These are phyloP conservation scores for Pegea sp. DNA, from an alignment of 23 tunicate species.

Conservation along the genomic window DNA sequence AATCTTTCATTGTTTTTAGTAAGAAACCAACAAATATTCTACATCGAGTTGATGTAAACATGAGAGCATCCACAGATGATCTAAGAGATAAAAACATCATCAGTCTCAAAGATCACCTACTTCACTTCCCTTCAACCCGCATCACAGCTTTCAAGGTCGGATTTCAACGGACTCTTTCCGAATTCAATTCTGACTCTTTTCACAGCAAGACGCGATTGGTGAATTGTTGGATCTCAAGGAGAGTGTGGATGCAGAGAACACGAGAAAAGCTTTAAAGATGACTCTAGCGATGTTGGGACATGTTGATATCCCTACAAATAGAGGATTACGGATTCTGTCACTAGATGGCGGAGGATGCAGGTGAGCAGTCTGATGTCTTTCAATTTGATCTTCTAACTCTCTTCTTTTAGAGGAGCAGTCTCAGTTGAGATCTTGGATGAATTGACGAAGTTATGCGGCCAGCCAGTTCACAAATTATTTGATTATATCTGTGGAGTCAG, in stretches of 20 bases:
- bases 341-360: constrained; percentile 95
- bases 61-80: constrained; percentile 17
- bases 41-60: constrained; percentile 30
- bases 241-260: constrained; percentile 13
- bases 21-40: constrained; percentile 1
- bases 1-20: too few species aligned
- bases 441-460: constrained; percentile 43
- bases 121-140: constrained; percentile 69
- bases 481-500: constrained; percentile 96
- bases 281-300: constrained; percentile 71
- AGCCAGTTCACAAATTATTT: constrained; percentile 60
- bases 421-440: constrained; percentile 52
- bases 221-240: constrained; percentile 31
- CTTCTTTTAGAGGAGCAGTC: constrained; percentile 38
- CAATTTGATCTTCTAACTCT: not conserved
- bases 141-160: constrained; percentile 74
- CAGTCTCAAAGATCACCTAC: constrained; percentile 49
- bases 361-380: constrained; percentile 4
- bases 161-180: too few species aligned
- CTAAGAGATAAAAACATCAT: constrained; percentile 9
- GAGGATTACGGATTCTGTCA: constrained; percentile 42
- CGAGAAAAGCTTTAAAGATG: constrained; percentile 15
- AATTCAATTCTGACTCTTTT: not conserved
- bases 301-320: constrained; percentile 48
- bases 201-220: constrained; percentile 47